These are phyloP conservation scores for Megaustenia siamemsis DNA, from an alignment of 2,888 invertebrate genomes.

Conservation along the genomic window DNA sequence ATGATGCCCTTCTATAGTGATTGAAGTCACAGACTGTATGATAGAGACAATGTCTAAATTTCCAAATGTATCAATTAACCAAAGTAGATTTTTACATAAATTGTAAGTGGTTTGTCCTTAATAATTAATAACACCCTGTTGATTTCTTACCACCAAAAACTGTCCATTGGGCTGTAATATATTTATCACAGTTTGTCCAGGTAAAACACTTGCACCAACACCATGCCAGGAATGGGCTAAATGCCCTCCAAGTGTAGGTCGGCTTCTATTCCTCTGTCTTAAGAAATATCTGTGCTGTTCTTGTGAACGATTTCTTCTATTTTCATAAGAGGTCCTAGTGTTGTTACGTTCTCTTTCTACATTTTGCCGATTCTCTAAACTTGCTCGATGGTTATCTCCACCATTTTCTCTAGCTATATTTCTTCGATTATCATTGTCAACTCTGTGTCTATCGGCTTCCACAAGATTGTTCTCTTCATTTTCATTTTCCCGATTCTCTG, in stretches of 20 bases:
- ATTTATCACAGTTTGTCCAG: slow-evolving; percentile 32
- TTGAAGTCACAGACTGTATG: no score
- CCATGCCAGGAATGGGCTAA: slow-evolving; percentile 1
- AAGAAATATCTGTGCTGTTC: slow-evolving; percentile 50
- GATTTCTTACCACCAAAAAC: slow-evolving; percentile 5
- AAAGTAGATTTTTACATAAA: no score
- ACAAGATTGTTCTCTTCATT: slow-evolving; percentile 61
- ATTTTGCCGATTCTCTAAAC: slow-evolving; percentile 50
- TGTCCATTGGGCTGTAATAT: slow-evolving; percentile 20
- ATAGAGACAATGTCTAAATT: no score
- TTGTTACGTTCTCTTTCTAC: slow-evolving; percentile 51
- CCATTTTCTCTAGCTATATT: slow-evolving; percentile 56
- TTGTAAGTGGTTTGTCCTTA: background rate
- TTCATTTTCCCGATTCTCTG: slow-evolving; percentile 62
- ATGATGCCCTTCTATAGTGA: no score
- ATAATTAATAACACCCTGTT: background rate
- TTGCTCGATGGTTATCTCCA: slow-evolving; percentile 42
- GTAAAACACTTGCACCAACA: slow-evolving; percentile 21
- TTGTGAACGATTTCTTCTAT: slow-evolving; percentile 45
- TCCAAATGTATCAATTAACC: no score
- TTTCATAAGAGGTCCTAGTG: slow-evolving; percentile 45
- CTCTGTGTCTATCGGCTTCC: slow-evolving; percentile 60
- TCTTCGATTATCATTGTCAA: slow-evolving; percentile 56
- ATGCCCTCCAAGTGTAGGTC: background rate
- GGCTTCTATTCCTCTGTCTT: slow-evolving; percentile 35